Evolutionary conservation across 30 jellyfish, hydroid and myxozoan genomes (phyloP), one percentile per base, ranked within the genome.

Genomic region (Haliclystus octoradiatus): DNA sequence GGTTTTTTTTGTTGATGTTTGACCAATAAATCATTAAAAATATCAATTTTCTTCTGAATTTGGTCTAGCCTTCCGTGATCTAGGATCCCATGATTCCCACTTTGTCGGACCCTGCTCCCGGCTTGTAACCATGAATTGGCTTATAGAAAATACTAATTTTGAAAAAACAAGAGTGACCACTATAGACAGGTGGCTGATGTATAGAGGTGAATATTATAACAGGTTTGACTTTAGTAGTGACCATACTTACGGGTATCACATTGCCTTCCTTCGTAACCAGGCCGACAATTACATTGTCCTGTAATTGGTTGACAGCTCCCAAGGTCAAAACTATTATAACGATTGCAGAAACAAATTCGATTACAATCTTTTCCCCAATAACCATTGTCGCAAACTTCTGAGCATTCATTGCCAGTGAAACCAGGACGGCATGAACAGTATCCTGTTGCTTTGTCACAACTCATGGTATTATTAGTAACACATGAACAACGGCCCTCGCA

Each of bases 401-500:
- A 40, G 57, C 57, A 40, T 19, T 5, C 14, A 19, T 9, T 5
- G 57, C 57, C 57, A 9, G 9, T 40, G 57, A 40, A 40, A 5
- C 57, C 57, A 5, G 57, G 57, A 9, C 19, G 14, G 57, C 57
- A 40, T 19, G 57, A 40, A 19, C 57, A 40, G 14, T 9, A 5
- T 40, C 57, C 57, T 40, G 57, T 40, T 19, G 57, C 19, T 19
- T 40, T 40, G 19, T 19, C 19, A 19, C 57, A 40, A 19, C 52
- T 64, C 57, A 40, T 40, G 14, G 57, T 40, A 35, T 72, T 69
- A 29, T 70, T 67, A 35, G 27, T 23, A 29, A 72, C 65, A 34
- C 93, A 79, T 31, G 69, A 22, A 26, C 93, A 79, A 7, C 64
- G 35, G 0, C 93, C 75, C 50, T 70, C 65, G 80, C 93, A 79